Percentiles rank a stretch among this genome's conserved stretches.
Conservation (phyloP, 2,113 vertebrate species). For the Colaptes auratus region DNA sequence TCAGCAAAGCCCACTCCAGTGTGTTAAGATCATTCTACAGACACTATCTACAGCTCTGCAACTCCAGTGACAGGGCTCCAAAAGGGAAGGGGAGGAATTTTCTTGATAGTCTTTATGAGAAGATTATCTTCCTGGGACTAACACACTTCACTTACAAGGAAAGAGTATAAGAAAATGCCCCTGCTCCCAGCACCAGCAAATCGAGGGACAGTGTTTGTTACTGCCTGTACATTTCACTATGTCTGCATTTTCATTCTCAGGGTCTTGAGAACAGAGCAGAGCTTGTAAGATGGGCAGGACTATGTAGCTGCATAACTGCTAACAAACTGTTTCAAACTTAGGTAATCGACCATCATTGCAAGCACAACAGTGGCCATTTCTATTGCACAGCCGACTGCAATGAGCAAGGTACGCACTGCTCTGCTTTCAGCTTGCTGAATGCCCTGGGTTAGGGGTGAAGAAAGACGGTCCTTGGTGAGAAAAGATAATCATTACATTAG, state of each 20-base stretch:
- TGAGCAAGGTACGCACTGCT: not conserved
- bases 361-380: not conserved
- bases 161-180: not conserved
- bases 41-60: not conserved
- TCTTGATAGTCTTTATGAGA: not conserved
- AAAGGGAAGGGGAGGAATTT: not conserved
- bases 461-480: not conserved
- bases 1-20: not conserved
- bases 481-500: not conserved
- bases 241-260: not conserved
- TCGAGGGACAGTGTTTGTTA: not conserved
- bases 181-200: not conserved
- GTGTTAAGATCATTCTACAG: not conserved
- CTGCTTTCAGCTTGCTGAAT: not conserved
- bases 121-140: not conserved
- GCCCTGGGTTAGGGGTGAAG: not conserved
- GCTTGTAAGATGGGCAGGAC: not conserved
- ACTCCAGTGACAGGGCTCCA: not conserved
- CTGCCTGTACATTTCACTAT: not conserved
- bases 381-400: rapidly evolving
- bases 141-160: not conserved
- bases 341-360: not conserved
- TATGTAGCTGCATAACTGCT: not conserved
- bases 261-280: not conserved
- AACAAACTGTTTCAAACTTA: not conserved